Evolutionary conservation across 1,140 invertebrate species (phyloP).

Genomic region (Drosophila carrolli): DNA sequence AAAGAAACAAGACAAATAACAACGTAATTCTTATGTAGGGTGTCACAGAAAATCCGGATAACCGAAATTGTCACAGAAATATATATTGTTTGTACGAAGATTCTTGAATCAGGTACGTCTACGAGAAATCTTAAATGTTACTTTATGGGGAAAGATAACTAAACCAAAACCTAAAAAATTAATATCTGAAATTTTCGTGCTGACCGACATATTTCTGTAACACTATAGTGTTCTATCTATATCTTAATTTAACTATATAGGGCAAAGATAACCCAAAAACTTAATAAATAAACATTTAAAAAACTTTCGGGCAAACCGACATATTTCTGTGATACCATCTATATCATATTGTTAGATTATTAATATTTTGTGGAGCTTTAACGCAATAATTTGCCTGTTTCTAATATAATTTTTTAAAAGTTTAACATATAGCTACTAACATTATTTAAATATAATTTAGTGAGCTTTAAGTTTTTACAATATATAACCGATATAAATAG

Average conservation of each 20-base stretch:
- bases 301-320: not conserved
- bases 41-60: conserved; percentile 11
- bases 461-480: not conserved
- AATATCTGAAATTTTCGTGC: no score
- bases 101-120: not conserved
- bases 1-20: not conserved
- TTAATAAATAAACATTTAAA: not conserved
- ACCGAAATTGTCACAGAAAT: conserved; percentile 10
- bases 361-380: not conserved
- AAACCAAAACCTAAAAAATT: no score
- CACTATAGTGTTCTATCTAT: no score
- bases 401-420: not conserved
- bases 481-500: no score
- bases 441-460: no score
- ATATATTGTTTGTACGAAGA: conserved; percentile 1
- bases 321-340: not conserved
- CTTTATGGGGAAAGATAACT: no score
- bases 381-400: no score
- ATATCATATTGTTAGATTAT: not conserved
- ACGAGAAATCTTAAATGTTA: no score
- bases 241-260: no score
- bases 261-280: no score
- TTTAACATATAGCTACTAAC: no score
- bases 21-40: not conserved
- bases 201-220: no score